A percentile compares a stretch with the other conserved stretches of the same genome.
Conservation (phyloP, 2,113 vertebrate genomes). For the Ameiurus melas region DNA sequence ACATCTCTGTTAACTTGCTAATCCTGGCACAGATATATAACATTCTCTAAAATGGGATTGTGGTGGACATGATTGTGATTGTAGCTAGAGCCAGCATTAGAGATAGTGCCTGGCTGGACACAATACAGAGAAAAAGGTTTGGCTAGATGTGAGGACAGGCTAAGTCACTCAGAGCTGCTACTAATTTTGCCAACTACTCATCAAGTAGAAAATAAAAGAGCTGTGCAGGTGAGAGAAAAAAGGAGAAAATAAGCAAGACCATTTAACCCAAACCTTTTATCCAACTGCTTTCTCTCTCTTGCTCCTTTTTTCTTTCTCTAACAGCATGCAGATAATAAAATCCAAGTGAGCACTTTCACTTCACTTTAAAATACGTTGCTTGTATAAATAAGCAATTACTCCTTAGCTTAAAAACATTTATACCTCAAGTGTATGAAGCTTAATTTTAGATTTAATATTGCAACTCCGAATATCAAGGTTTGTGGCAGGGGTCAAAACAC, state of each 20-base stretch:
- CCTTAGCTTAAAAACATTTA: neutral
- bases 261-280: neutral
- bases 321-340: neutral
- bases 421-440: neutral
- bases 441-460: neutral
- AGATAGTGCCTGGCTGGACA: neutral
- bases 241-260: neutral
- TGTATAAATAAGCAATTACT: neutral
- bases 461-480: neutral
- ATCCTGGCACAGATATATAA: neutral
- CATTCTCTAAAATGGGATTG: neutral
- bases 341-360: neutral
- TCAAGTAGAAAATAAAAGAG: neutral
- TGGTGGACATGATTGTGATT: slow-evolving; percentile 1
- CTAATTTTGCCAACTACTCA: neutral
- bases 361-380: neutral
- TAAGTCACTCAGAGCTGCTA: neutral
- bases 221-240: neutral
- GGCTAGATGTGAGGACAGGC: neutral
- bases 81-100: neutral
- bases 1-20: neutral
- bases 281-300: neutral
- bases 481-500: neutral
- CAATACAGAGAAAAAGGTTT: neutral
- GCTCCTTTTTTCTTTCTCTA: neutral